Base-by-base conservation (phyloP, 2,888 invertebrate genomes). In the Patella pellucida region DNA sequence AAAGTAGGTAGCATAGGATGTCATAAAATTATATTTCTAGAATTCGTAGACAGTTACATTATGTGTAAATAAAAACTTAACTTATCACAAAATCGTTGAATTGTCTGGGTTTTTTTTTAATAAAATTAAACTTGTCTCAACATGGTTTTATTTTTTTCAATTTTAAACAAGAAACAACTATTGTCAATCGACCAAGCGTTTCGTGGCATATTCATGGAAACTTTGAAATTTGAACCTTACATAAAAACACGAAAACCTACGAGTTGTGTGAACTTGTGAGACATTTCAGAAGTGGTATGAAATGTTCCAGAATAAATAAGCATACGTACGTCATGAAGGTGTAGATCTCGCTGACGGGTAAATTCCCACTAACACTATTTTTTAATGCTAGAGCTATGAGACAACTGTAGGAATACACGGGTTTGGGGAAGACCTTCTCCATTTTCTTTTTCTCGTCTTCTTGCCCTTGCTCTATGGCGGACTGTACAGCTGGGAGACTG, bases 281-380 rank as follows among this genome's bases (percentile, higher is more conserved):
- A 41, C 41, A 41, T 41, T 41, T 41, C 9, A 41, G 41, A 9
- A 41, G 9, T 41, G 41, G 41, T 41, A 41, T 41, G 0, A 41
- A 1, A 5, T 41, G 41, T 41, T 41, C 41, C 9, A 41, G 5
- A 7, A 41, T 41, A 41, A 7, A 41, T 41, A 62, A 52, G n/a
- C 23, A 74, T 81, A 93, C 95, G 94, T 92, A 96, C 95, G 97
- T 98, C 96, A 99, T 98, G 90, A 99, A 99, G 91, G 96, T 97
- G 92, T 99, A 99, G 85, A 99, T 99, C 92, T 99, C 99, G 15
- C 97, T 97, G 54, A 99, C 99, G 4, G 98, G 98, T 86, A 99
- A 92, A 86, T 97, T 96, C 75, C 98, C 98, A 75, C 95, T 95
- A 85, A 95, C 94, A 79, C 98, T 97, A 91, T 99, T 99, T 92